Conservation (phyloP, 2,113 vertebrate genomes). For the Camarhynchus parvulus region DNA sequence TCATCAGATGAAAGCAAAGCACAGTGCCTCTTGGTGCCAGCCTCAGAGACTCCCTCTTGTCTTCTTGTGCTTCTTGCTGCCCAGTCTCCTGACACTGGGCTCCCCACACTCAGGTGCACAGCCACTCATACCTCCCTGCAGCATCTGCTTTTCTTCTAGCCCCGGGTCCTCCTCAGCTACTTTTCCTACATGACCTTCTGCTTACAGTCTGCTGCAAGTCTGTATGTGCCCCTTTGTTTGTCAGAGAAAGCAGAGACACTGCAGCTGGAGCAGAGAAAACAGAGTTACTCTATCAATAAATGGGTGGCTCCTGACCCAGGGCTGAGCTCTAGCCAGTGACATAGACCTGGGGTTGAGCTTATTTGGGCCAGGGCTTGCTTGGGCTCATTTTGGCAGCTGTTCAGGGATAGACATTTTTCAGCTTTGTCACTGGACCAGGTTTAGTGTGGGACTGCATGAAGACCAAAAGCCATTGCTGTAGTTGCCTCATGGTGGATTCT, state of each 20-base stretch:
- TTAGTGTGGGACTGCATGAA: background rate
- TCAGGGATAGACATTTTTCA: background rate
- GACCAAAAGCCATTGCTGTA: background rate
- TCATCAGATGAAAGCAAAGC: background rate
- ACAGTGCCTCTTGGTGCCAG: background rate
- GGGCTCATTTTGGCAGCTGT: background rate
- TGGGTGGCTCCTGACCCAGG: background rate
- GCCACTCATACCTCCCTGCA: background rate
- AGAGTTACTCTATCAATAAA: conserved; percentile 19
- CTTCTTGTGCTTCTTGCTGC: background rate
- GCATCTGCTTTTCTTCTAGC: background rate
- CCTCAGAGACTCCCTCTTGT: background rate
- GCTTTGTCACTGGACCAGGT: background rate
- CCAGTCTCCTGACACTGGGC: background rate
- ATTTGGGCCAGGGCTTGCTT: background rate
- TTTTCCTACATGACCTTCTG: background rate
- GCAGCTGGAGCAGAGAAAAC: background rate
- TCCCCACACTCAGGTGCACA: accelerated
- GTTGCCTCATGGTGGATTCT: background rate
- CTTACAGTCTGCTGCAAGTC: background rate
- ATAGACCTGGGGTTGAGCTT: background rate
- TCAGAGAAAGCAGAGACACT: background rate
- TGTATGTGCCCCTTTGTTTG: background rate
- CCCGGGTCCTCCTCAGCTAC: background rate
- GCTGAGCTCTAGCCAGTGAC: background rate